phyloP scores from a whole-genome alignment of 2,113 vertebrate species.

The Calyptommatus sinebrachiatus region DNA sequence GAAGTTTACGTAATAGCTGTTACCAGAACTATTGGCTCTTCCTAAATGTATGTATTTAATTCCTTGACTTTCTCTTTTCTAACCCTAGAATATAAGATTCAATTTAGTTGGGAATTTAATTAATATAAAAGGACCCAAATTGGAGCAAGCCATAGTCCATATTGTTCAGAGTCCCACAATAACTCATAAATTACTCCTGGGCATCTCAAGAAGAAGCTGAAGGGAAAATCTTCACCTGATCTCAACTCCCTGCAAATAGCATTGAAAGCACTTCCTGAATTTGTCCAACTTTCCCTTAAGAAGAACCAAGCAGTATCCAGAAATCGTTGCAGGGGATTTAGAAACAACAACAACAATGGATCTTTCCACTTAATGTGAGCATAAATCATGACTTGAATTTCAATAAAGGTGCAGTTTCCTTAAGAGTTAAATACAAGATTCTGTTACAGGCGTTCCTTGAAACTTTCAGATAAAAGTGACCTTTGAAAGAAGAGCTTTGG shows the following conservation, averaged over 20 bases:
- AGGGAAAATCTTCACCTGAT: too few relatives aligned
- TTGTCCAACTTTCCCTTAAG: background rate
- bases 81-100: constrained; percentile 30
- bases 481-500: constrained; percentile 32
- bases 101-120: background rate
- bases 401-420: constrained; percentile 35
- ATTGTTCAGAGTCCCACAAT: too few relatives aligned
- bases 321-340: constrained; percentile 20
- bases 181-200: too few relatives aligned
- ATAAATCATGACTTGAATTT: constrained; percentile 26
- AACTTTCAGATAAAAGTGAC: constrained; percentile 44
- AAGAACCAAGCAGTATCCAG: constrained; percentile 13
- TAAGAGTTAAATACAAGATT: background rate
- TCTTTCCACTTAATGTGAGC: constrained; percentile 24
- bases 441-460: constrained; percentile 16
- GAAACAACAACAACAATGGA: background rate
- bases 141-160: too few relatives aligned
- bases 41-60: background rate
- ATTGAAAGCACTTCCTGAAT: too few relatives aligned
- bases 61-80: background rate
- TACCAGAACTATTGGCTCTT: background rate
- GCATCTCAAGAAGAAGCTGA: too few relatives aligned
- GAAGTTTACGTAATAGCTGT: background rate
- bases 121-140: too few relatives aligned
- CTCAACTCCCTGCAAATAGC: too few relatives aligned